These are phyloP conservation scores for Conops quadrifasciatus DNA, from an alignment of 2,888 invertebrate species.

Conservation along the genomic window DNA sequence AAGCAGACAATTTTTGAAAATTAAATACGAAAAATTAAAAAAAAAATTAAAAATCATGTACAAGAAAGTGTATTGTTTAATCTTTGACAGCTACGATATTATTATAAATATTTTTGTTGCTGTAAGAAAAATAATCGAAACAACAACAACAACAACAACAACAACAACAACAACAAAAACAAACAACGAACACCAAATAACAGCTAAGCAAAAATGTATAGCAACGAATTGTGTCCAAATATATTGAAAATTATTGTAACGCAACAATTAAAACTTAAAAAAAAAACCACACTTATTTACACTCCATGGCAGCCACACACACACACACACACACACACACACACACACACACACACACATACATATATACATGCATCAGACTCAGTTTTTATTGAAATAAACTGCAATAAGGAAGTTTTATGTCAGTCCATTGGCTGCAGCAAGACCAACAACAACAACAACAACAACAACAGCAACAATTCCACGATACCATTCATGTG, in stretches of 20 bases:
- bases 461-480: background rate
- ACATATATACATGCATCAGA: background rate
- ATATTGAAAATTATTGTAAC: conserved; percentile 12
- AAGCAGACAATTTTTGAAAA: too few species aligned
- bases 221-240: too few species aligned
- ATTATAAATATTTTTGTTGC: conserved; percentile 40
- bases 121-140: too few species aligned
- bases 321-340: background rate
- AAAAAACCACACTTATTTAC: too few species aligned
- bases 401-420: conserved; percentile 31
- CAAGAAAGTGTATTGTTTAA: conserved; percentile 55
- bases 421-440: background rate
- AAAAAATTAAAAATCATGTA: too few species aligned
- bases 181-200: too few species aligned
- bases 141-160: conserved; percentile 3
- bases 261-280: conserved; percentile 13
- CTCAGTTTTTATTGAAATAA: background rate
- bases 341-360: background rate
- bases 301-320: background rate
- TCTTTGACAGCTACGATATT: conserved; percentile 45
- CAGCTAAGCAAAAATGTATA: too few species aligned
- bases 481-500: background rate
- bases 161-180: too few species aligned
- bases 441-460: background rate
- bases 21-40: too few species aligned